These are phyloP conservation scores for Acromyrmex charruanus DNA, from an alignment of 1,140 invertebrate genomes.

Conservation along the genomic window DNA sequence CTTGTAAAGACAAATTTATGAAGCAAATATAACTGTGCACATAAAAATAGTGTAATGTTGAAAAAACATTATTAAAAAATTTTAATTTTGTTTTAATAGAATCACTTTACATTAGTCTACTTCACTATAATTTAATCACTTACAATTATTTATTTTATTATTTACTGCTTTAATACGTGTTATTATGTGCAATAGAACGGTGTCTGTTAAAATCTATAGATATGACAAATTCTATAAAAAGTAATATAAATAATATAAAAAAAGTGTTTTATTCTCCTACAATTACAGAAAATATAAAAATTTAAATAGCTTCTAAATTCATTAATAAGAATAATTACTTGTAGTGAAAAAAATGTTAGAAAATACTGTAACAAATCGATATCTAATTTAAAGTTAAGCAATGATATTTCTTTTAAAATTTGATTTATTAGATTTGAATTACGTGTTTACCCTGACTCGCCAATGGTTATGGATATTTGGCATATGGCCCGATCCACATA, in stretches of 20 bases:
- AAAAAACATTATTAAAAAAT: not conserved
- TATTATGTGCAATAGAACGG: not conserved
- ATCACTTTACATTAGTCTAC: not conserved
- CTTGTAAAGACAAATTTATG: not conserved
- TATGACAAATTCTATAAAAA: not conserved
- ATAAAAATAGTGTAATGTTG: not conserved
- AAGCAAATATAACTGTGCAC: not conserved
- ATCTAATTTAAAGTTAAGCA: not conserved
- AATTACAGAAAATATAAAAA: not conserved
- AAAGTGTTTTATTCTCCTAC: not conserved
- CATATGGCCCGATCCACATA: conserved; percentile 29
- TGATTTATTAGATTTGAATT: conserved; percentile 26
- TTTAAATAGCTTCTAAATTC: not conserved
- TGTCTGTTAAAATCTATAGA: not conserved
- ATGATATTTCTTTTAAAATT: not conserved
- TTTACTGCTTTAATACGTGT: not conserved
- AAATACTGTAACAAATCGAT: not conserved
- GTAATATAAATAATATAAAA: not conserved
- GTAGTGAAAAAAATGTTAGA: not conserved
- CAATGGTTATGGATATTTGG: conserved; percentile 27
- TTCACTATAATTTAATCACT: no score
- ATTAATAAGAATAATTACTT: not conserved
- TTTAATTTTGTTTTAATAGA: not conserved
- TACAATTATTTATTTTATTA: not conserved
- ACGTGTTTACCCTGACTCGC: not conserved